Evolutionary conservation across 2,797 vertebrate genomes (phyloP).

Genomic region (Peromyscus aztecus): DNA sequence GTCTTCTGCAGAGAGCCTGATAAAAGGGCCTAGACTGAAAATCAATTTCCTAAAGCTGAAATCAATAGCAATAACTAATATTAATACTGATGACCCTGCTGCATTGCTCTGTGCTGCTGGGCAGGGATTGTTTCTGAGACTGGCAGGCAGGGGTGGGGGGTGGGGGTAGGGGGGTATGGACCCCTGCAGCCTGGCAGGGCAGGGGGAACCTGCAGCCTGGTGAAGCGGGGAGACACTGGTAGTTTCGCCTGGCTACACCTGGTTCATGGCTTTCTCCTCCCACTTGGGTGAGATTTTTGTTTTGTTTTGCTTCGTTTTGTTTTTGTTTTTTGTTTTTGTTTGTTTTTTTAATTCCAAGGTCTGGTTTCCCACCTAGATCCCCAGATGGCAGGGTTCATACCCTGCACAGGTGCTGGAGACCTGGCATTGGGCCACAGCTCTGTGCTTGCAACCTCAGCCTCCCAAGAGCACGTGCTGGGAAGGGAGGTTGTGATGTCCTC

Average conservation of each 20-base stretch:
- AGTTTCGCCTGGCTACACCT: background rate
- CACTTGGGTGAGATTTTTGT: background rate
- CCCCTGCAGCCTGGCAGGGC: background rate
- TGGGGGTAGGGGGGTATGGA: too few species aligned
- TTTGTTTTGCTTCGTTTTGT: too few species aligned
- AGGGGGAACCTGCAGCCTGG: background rate
- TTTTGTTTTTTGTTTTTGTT: too few species aligned
- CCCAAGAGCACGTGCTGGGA: accelerated
- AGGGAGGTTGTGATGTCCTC: accelerated
- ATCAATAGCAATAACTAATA: constrained; percentile 89
- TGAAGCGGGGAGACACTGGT: background rate
- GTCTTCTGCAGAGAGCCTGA: constrained; percentile 86
- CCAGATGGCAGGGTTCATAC: accelerated
- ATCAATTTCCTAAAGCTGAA: constrained; percentile 89
- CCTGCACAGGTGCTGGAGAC: accelerated
- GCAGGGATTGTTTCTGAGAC: constrained; percentile 83
- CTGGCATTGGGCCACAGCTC: background rate
- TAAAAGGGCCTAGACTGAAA: constrained; percentile 87
- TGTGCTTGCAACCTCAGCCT: background rate
- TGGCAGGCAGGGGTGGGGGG: background rate
- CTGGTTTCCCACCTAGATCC: background rate
- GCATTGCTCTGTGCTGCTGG: constrained; percentile 81
- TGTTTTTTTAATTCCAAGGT: background rate
- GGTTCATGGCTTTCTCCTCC: background rate
- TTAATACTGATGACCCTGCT: constrained; percentile 88